These are phyloP conservation scores for Phytoseiulus persimilis DNA, from an alignment of 2,888 invertebrate species.

Conservation along the genomic window DNA sequence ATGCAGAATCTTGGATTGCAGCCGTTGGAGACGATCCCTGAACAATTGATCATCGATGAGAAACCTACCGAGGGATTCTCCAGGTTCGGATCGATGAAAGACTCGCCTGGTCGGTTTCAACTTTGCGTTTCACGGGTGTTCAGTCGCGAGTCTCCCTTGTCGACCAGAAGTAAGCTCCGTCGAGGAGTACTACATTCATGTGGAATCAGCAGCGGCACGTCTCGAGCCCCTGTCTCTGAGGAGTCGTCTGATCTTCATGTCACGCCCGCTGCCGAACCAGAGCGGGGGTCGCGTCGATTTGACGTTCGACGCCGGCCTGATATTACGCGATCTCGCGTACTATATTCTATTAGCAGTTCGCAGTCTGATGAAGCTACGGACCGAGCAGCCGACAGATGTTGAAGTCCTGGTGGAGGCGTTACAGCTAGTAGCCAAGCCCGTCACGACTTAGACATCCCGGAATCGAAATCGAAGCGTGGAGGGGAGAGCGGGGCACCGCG, in stretches of 20 bases:
- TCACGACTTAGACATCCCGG: conserved; percentile 5
- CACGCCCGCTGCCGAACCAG: background rate
- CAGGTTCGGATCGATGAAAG: no score
- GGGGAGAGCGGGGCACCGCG: background rate
- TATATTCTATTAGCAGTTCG: background rate
- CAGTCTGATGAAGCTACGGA: background rate
- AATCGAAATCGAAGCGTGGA: conserved; percentile 5
- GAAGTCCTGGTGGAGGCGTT: conserved; percentile 5
- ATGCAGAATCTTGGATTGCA: no score
- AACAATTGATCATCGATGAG: no score
- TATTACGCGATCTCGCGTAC: background rate
- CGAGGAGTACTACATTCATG: no score
- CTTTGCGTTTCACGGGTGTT: no score
- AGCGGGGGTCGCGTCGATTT: background rate
- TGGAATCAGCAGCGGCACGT: no score
- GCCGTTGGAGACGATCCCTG: no score
- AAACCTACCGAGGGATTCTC: no score
- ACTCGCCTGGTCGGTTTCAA: no score
- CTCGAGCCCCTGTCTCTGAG: background rate
- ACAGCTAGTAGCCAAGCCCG: conserved; percentile 5
- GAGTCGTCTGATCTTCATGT: background rate
- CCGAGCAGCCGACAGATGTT: background rate
- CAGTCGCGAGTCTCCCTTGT: no score
- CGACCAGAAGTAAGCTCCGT: no score
- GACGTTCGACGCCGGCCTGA: background rate